Evolutionary conservation across 2,888 invertebrate genomes (phyloP), one percentile per base, ranked within the genome.

Genomic region (Eristalis intricaria): DNA sequence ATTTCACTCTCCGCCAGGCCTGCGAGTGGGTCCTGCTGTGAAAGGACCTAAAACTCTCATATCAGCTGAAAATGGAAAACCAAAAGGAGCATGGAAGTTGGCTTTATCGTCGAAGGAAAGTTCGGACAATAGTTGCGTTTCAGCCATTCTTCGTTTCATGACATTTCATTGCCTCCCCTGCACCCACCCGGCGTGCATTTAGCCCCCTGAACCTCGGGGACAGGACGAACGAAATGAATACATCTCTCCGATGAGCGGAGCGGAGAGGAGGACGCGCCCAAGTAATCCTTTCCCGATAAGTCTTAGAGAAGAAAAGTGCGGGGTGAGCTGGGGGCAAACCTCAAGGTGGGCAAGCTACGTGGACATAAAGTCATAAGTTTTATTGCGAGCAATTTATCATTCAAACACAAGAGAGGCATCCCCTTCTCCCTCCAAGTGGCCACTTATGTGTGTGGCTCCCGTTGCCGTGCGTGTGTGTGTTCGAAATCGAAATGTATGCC

Each of bases 291-390:
- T 84, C 76, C 73, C 19, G 84, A 88, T 84, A 84, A 77, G 84
- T 84, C 88, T 77, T 77, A 76, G 84, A 69, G 76, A 75, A 82
- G 82, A 86, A 86, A 75, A 63, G 66, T 83, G 83, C 23, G 70
- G 58, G 70, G 23, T 2, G 84, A 81, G 69, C 71, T 26, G 50
- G 8, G 61, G 40, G 58, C 50, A 61, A 75, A 84, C 84, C 87
- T 83, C 84, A 87, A 87, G 87, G 87, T 87, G 84, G 87, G 79
- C 35, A 56, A 68, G 74, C 88, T 80, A 84, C 88, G 80, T 88
- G 88, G 84, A 88, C 88, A 88, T 84, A 88, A 88, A 88, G 88
- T 88, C 88, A 88, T 88, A 88, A 88, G 88, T 88, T 84, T 88
- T 88, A 88, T 88, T 88, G 88, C 84, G 65, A 70, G 84, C 81